Evolutionary conservation across 2,797 vertebrate genomes (phyloP), one percentile per base, ranked within the genome.

Genomic region (Pseudocheirus occidentalis): DNA sequence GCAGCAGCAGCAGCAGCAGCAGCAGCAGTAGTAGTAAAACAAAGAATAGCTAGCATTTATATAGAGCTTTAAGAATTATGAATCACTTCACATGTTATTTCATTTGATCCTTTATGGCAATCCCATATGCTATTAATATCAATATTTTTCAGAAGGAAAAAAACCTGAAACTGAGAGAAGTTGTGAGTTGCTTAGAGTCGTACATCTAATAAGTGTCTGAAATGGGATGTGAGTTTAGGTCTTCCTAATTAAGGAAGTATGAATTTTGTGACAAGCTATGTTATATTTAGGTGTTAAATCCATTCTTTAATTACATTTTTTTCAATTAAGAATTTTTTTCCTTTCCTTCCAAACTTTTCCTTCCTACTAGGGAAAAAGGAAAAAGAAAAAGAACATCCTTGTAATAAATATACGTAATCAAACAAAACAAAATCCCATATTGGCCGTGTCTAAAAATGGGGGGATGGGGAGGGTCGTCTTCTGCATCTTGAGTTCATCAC

Each of bases 401-500:
- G 18, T 73, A 73, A 87, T 27, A 27, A 81, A 46, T 40, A 91
- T 92, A 5, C 2, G 90, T 95, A 94, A 94, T 93, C 90, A 34
- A 94, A 55, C 18, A 95, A 94, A 97, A 94, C 56, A 56, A 29
- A 91, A 95, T 91, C 94, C 11, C 34, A 81, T 96, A 94, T 87
- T 95, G 90, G 55, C 93, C 95, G 93, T 95, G 90, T 59, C 93
- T 95, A 92, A 56, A 91, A 91, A 57, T 89, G 89, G 93, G 59
- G n/a, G n/a, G n/a, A n/a, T n/a, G n/a, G n/a, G n/a, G n/a, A n/a
- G n/a, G 27, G 97, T 93, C 95, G 96, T 58, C 73, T 93, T 94
- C 93, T 66, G 92, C 95, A 91, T 29, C 58, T 93, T 95, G 96
- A 96, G 56, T 92, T 94, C 90, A 93, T 91, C 57, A 93, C 96